Evolutionary conservation across 2,797 vertebrate species (phyloP).

Genomic region (Cheirogaleus major): DNA sequence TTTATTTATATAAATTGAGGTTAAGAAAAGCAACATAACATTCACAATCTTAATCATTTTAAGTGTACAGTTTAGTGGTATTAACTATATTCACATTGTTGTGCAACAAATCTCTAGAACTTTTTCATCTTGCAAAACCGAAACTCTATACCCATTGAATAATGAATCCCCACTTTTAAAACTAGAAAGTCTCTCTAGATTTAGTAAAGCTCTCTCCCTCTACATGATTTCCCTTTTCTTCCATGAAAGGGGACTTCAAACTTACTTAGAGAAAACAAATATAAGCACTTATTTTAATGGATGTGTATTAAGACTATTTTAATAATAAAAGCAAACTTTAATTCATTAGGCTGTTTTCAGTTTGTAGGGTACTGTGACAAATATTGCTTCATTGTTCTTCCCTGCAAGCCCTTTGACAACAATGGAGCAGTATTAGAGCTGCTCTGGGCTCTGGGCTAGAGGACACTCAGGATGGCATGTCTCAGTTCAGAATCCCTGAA

Average conservation of each 20-base stretch:
- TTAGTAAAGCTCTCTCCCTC: background rate
- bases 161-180: background rate
- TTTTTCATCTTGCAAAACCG: background rate
- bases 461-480: background rate
- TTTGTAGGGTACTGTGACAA: background rate
- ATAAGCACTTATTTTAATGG: background rate
- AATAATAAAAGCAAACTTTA: background rate
- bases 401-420: background rate
- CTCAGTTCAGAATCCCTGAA: background rate
- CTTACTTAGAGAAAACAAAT: conserved; percentile 11
- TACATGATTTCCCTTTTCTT: background rate
- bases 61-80: background rate
- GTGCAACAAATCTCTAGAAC: background rate
- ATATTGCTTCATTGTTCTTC: background rate
- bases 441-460: background rate
- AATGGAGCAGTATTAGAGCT: background rate
- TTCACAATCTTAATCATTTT: background rate
- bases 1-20: background rate
- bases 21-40: background rate
- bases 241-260: background rate
- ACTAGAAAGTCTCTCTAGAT: background rate
- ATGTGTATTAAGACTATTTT: background rate
- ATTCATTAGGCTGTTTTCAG: background rate
- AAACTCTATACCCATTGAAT: background rate
- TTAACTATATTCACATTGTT: background rate